A percentile compares a stretch with the other conserved stretches of the same genome.
Evolutionary conservation across 64 coral and sea anemone genomes (phyloP).

Genomic region (Pachyseris speciosa): DNA sequence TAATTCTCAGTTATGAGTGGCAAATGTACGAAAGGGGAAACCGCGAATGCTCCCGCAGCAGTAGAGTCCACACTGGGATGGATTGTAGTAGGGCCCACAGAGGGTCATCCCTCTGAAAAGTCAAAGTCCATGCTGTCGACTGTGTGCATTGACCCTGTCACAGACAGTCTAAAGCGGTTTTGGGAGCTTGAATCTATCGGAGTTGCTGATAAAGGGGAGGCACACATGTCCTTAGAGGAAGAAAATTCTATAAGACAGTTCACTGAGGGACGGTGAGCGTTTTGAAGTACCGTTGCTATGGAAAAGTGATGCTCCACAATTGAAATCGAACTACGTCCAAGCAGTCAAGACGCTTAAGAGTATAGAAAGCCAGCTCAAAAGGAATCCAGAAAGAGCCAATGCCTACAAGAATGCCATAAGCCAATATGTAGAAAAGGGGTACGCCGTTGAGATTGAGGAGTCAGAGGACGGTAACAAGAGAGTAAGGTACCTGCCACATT

Average conservation of each 20-base stretch:
- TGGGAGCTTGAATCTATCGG: slow-evolving; percentile 31
- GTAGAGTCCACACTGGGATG: neutral
- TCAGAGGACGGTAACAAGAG: too few species aligned
- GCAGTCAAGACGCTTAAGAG: too few species aligned
- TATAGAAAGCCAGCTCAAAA: too few species aligned
- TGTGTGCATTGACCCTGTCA: slow-evolving; percentile 4
- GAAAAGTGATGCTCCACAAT: too few species aligned
- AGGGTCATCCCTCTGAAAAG: neutral
- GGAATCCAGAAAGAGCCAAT: too few species aligned
- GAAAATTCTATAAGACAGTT: neutral
- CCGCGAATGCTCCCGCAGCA: neutral
- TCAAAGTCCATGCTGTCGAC: neutral
- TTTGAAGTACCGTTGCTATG: too few species aligned
- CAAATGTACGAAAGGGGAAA: slow-evolving; percentile 1
- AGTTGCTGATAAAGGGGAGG: neutral
- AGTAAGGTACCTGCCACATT: too few species aligned
- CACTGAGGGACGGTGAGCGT: neutral
- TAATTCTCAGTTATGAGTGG: slow-evolving; percentile 7
- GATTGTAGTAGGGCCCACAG: neutral
- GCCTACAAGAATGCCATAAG: too few species aligned
- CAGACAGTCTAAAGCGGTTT: neutral
- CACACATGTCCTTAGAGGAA: neutral
- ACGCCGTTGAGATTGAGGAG: too few species aligned
- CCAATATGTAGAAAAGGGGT: too few species aligned
- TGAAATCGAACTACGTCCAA: too few species aligned